Conservation (phyloP, 2,888 invertebrate species). For the Odontomyia ornata region DNA sequence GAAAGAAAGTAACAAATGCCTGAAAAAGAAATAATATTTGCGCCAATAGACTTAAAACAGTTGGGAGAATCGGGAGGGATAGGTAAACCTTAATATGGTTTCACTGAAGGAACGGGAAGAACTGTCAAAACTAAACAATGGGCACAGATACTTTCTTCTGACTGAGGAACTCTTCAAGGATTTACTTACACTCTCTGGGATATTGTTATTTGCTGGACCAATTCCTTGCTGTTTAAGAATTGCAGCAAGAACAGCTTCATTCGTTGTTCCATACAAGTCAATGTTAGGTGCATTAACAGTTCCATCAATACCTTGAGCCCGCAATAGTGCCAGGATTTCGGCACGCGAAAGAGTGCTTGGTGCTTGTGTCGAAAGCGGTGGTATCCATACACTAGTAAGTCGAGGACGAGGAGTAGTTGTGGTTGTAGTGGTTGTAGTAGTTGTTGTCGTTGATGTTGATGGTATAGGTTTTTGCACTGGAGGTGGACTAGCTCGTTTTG, state of each 20-base stretch:
- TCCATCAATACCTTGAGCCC: constrained; percentile 54
- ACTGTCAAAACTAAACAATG: background rate
- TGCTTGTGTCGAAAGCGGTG: constrained; percentile 55
- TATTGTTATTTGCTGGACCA: constrained; percentile 69
- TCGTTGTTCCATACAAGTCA: constrained; percentile 68
- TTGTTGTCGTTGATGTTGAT: constrained; percentile 44
- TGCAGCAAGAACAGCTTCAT: constrained; percentile 76
- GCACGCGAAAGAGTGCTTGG: constrained; percentile 56
- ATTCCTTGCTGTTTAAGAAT: constrained; percentile 77
- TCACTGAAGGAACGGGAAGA: background rate
- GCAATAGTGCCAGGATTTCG: constrained; percentile 53
- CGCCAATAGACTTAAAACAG: too few species aligned
- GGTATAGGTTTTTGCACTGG: constrained; percentile 48
- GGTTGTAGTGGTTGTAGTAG: constrained; percentile 53
- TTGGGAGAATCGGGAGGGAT: too few species aligned
- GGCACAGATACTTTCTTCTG: constrained; percentile 8
- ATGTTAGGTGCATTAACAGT: constrained; percentile 46
- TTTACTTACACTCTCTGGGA: constrained; percentile 56
- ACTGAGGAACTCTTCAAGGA: too few species aligned
- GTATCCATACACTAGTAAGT: constrained; percentile 24
- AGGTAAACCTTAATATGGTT: too few species aligned
- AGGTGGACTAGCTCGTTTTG: constrained; percentile 51
- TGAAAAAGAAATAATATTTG: background rate
- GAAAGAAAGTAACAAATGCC: background rate
- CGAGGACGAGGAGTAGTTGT: constrained; percentile 57